phyloP scores from a whole-genome alignment of 2,888 invertebrate species.

The Pristionchus fissidentatus region DNA sequence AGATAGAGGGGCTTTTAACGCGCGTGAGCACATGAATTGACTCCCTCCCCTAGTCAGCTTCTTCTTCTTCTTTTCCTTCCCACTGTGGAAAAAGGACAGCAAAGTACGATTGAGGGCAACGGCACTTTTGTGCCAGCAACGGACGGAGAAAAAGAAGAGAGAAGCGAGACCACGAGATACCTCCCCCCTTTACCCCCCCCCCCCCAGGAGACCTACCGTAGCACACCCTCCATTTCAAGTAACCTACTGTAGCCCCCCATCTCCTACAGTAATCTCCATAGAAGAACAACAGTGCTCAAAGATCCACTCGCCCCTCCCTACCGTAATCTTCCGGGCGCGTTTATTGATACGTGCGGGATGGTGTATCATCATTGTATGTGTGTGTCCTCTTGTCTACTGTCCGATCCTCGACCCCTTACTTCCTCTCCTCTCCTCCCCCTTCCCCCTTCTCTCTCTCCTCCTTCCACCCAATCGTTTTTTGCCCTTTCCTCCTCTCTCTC shows the following conservation, averaged over 20 bases:
- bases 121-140: slow-evolving; percentile 34
- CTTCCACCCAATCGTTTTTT: not conserved
- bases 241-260: not conserved
- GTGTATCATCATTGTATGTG: not conserved
- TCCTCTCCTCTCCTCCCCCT: not conserved
- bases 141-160: not conserved
- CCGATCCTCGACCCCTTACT: not conserved
- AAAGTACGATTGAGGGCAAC: slow-evolving; percentile 9
- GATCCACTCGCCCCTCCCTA: not conserved
- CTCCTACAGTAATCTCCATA: not conserved
- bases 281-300: not conserved
- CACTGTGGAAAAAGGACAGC: slow-evolving; percentile 39
- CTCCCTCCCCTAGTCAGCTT: slow-evolving; percentile 4
- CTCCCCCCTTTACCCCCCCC: not conserved
- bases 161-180: not conserved
- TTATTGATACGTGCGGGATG: not conserved
- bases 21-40: not conserved
- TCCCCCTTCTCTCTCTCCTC: not conserved
- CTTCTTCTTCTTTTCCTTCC: slow-evolving; percentile 3
- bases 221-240: too few relatives aligned
- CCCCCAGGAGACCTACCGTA: not conserved
- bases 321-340: not conserved
- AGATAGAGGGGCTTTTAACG: slow-evolving; percentile 25
- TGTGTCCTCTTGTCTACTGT: not conserved
- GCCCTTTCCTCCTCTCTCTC: not conserved